Conservation (phyloP, 2,113 vertebrate species). For the Scomber scombrus region DNA sequence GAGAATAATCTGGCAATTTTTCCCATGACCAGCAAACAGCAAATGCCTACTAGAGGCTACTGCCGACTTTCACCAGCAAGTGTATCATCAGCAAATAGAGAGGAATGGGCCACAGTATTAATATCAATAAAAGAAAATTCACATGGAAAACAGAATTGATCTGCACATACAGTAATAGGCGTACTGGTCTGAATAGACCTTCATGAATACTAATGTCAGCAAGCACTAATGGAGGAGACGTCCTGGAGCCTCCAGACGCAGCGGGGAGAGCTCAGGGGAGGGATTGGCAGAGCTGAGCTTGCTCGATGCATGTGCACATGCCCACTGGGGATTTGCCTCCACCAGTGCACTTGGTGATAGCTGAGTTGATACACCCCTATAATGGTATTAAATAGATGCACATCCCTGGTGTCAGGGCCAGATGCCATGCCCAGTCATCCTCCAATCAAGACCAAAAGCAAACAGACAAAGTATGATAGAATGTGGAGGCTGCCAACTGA, state of each 20-base stretch:
- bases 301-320: slow-evolving; percentile 36
- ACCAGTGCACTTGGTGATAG: slow-evolving; percentile 37
- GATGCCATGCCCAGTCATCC: slow-evolving; percentile 49
- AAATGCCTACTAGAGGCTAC: no score
- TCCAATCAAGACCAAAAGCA: slow-evolving; percentile 50
- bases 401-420: slow-evolving; percentile 49
- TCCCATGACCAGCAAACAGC: no score
- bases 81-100: background rate
- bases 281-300: slow-evolving; percentile 48
- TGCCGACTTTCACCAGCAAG: no score
- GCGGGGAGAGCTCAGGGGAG: slow-evolving; percentile 39
- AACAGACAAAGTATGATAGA: slow-evolving; percentile 49
- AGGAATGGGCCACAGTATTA: slow-evolving; percentile 52
- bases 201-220: slow-evolving; percentile 64
- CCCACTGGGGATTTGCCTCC: slow-evolving; percentile 58
- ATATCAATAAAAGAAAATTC: slow-evolving; percentile 49
- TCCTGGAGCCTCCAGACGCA: slow-evolving; percentile 42
- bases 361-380: slow-evolving; percentile 62
- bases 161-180: slow-evolving; percentile 19
- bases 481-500: slow-evolving; percentile 40
- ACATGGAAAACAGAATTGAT: slow-evolving; percentile 25
- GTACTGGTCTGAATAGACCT: slow-evolving; percentile 32
- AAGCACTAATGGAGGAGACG: slow-evolving; percentile 44
- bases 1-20: no score
- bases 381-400: slow-evolving; percentile 67